Evolutionary conservation across 30 jellyfish, hydroid and myxozoan genomes (phyloP).

Genomic region (Aurelia sp.): DNA sequence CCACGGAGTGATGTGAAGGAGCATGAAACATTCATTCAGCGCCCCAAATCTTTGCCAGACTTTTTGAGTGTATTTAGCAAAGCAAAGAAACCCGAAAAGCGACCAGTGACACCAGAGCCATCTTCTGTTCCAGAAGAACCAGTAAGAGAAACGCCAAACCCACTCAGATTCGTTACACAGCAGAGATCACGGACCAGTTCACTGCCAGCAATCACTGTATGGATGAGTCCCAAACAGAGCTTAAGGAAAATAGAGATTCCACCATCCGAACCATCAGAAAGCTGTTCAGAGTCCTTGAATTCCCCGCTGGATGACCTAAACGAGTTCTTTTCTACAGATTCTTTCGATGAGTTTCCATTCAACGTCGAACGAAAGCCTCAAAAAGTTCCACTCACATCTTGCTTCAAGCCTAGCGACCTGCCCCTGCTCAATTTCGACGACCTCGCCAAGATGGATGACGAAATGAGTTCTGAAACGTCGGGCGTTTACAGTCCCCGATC

Average conservation of each 20-base stretch:
- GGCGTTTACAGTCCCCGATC: conserved; percentile 35
- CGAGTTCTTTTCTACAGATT: neutral
- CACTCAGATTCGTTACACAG: neutral
- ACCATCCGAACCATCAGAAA: conserved; percentile 1
- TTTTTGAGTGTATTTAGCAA: conserved; percentile 27
- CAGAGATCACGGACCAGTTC: neutral
- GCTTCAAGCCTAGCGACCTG: conserved; percentile 49
- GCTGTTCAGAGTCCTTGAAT: conserved; percentile 9
- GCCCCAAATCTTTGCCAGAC: conserved; percentile 52
- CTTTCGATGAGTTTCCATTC: conserved; percentile 4
- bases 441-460: conserved; percentile 13
- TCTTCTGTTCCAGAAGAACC: no score
- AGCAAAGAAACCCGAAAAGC: neutral
- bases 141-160: no score
- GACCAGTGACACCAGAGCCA: conserved; percentile 1
- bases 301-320: conserved; percentile 21
- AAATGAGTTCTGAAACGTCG: conserved; percentile 7
- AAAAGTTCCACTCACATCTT: conserved; percentile 30
- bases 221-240: neutral
- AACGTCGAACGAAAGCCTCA: neutral
- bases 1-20: neutral
- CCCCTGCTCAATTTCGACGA: conserved; percentile 52
- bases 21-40: conserved; percentile 4
- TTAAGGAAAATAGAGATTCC: neutral
- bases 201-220: neutral